Conservation (phyloP, 2,888 invertebrate species). For the Eucera pruinosa region DNA sequence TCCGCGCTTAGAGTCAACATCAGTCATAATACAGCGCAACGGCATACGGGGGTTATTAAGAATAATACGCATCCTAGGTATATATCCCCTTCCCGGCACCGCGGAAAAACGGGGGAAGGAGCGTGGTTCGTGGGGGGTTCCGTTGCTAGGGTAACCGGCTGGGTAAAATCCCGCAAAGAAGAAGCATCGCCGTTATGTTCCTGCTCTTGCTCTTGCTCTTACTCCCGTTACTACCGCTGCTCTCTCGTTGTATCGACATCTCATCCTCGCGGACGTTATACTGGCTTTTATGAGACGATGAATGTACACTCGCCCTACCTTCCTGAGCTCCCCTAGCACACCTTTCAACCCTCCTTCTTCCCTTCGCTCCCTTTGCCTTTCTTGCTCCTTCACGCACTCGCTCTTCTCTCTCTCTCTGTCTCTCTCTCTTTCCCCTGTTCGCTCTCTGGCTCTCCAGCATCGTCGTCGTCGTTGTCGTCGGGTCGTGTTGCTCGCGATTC, state of each 20-base stretch:
- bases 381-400: background rate
- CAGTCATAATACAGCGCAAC: constrained; percentile 84
- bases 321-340: constrained; percentile 28
- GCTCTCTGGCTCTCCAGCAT: background rate
- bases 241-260: constrained; percentile 77
- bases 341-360: constrained; percentile 37
- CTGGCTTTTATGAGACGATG: constrained; percentile 76
- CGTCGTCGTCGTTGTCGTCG: constrained; percentile 59
- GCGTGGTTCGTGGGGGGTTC: constrained; percentile 61
- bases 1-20: constrained; percentile 83
- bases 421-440: no score
- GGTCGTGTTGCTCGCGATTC: constrained; percentile 17
- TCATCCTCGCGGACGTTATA: constrained; percentile 78
- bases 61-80: constrained; percentile 84
- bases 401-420: no score
- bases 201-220: constrained; percentile 54
- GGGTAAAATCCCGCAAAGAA: constrained; percentile 84
- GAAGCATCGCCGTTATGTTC: constrained; percentile 76
- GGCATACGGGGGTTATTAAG: constrained; percentile 83
- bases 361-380: background rate
- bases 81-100: constrained; percentile 66
- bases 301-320: constrained; percentile 60
- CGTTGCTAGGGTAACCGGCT: constrained; percentile 83
- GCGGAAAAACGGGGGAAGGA: constrained; percentile 63
- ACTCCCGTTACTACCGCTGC: constrained; percentile 42